Evolutionary conservation across 2,888 invertebrate species (phyloP).

Genomic region (Chymomyza fuscimana): DNA sequence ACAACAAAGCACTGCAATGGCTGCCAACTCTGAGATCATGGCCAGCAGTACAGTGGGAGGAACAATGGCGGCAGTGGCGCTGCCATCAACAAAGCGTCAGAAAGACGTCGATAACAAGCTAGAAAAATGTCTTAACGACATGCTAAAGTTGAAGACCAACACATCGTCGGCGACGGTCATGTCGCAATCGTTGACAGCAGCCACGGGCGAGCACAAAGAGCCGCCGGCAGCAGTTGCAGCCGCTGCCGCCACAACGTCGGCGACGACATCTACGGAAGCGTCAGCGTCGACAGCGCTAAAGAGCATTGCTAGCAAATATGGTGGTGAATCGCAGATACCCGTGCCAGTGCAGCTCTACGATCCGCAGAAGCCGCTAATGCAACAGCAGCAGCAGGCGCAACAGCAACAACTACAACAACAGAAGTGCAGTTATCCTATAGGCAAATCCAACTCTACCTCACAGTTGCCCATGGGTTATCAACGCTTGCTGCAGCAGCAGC

Average conservation of each 20-base stretch:
- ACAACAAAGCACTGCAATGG: slow-evolving; percentile 61
- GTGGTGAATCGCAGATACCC: slow-evolving; percentile 61
- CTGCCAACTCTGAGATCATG: slow-evolving; percentile 59
- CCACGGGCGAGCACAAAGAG: slow-evolving; percentile 61
- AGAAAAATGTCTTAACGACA: slow-evolving; percentile 78
- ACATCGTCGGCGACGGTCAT: slow-evolving; percentile 32
- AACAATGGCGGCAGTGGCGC: not conserved
- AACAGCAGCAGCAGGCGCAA: slow-evolving; percentile 47
- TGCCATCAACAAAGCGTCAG: slow-evolving; percentile 56
- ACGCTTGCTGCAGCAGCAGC: slow-evolving; percentile 68
- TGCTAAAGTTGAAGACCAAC: slow-evolving; percentile 74
- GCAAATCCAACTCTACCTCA: slow-evolving; percentile 78
- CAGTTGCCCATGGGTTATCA: slow-evolving; percentile 76
- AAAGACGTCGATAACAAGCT: slow-evolving; percentile 79
- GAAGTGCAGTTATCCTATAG: slow-evolving; percentile 71
- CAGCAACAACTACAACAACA: slow-evolving; percentile 44
- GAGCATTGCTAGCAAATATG: slow-evolving; percentile 43
- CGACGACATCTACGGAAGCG: slow-evolving; percentile 36
- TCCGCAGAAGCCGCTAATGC: slow-evolving; percentile 60
- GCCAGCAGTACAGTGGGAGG: not conserved
- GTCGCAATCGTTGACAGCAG: slow-evolving; percentile 33
- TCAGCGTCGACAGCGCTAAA: slow-evolving; percentile 13
- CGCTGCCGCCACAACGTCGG: slow-evolving; percentile 7
- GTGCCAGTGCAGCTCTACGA: slow-evolving; percentile 66
- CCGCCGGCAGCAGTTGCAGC: slow-evolving; percentile 28